These are phyloP conservation scores for Tretioscincus oriximinensis DNA, from an alignment of 2,113 vertebrate species.

Conservation along the genomic window DNA sequence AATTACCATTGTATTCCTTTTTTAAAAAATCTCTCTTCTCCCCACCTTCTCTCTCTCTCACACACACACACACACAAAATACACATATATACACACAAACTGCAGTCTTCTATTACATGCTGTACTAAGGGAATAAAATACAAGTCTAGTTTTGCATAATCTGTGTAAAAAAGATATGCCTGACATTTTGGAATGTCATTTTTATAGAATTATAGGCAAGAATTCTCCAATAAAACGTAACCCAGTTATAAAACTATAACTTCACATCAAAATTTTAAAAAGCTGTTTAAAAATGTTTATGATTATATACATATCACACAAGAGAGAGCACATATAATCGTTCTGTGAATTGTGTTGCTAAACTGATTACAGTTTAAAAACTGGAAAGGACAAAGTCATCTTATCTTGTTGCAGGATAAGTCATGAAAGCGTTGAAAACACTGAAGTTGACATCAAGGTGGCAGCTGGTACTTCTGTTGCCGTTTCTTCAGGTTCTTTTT, in stretches of 20 bases:
- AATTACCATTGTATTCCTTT: conserved; percentile 75
- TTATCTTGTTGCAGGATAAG: conserved; percentile 67
- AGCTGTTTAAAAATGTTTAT: conserved; percentile 80
- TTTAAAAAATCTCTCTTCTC: conserved; percentile 50
- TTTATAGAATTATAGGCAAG: conserved; percentile 87
- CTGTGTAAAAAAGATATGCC: conserved; percentile 86
- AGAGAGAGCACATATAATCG: conserved; percentile 72
- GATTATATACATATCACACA: conserved; percentile 80
- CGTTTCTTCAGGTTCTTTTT: conserved; percentile 74
- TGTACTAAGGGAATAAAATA: conserved; percentile 84
- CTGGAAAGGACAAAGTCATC: conserved; percentile 67
- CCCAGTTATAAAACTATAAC: conserved; percentile 88
- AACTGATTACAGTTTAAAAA: conserved; percentile 76
- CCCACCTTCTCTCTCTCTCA: no score
- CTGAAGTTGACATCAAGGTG: conserved; percentile 62
- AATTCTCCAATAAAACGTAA: conserved; percentile 86
- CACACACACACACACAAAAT: no score
- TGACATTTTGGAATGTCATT: conserved; percentile 86
- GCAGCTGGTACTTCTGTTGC: conserved; percentile 74
- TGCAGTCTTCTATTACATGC: conserved; percentile 82
- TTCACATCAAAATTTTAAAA: conserved; percentile 88
- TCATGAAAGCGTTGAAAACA: conserved; percentile 67
- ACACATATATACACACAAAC: conserved; percentile 58
- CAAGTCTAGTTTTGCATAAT: conserved; percentile 85
- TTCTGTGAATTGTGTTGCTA: conserved; percentile 73